Base-by-base conservation (phyloP, 2,888 invertebrate species). In the Athalia circularis region DNA sequence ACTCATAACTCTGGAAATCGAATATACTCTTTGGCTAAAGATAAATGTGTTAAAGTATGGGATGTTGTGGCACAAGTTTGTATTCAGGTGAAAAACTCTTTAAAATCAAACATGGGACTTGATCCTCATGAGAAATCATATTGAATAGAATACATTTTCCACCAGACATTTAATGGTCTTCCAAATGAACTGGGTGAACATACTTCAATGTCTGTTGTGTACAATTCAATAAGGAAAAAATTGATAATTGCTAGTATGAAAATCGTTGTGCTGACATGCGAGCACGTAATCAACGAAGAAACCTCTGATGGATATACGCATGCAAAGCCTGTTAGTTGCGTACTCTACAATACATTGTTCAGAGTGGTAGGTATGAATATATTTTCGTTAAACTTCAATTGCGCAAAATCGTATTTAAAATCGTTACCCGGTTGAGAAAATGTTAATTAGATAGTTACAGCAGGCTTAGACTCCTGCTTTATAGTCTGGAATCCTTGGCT, bases 401-500 rank as follows among this genome's bases (percentile, higher is more conserved):
- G 11, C 9, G 6, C 2, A 11, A 62, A 29, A 7, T 15, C 29
- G 15, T 6, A 47, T 5, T 70, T 45, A 79, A 45, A 15, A 65
- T 59, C 29, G 48, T 54, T 59, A 77, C 29, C 13, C 78, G 15
- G 9, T 67, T 29, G 13, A n/a, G 48, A 9, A 7, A 57, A 61
- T 9, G 47, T 47, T 48, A n/a, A 50, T 79, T 83, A 91, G 90
- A 85, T 97, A 81, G 93, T 97, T 78, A 95, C 96, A 0, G 95
- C 95, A 76, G 96, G 96, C 77, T 91, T 94, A 88, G 96, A 96
- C 86, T 96, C 96, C 81, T 94, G 93, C 81, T 95, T 97, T 79
- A 95, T 95, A 83, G 94, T 95, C 45, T 97, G 97, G 97, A 94
- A 96, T 88, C 94, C 95, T 0, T 92, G 94, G 90, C 93, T 92